A percentile compares a stretch with the other conserved stretches of the same genome.
Evolutionary conservation across 2,797 vertebrate genomes (phyloP).

Genomic region (Scyliorhinus canicula): DNA sequence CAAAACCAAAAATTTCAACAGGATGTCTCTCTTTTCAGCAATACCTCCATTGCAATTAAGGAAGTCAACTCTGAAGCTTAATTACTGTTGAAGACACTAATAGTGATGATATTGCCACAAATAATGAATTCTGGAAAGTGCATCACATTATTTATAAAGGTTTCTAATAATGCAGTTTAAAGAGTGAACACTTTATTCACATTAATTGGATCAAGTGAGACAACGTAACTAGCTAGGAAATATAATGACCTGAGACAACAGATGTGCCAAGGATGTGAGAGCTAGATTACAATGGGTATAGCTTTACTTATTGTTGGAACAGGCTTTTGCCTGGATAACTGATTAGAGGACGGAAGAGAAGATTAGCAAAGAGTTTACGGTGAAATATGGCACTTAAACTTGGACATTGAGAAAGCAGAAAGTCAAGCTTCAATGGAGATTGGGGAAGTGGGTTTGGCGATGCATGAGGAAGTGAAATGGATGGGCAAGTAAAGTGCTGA

Average conservation of each 20-base stretch:
- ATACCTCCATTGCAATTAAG: background rate
- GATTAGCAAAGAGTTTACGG: background rate
- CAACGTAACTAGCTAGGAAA: background rate
- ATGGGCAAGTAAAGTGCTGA: background rate
- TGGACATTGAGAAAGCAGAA: background rate
- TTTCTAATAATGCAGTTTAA: background rate
- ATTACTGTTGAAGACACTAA: background rate
- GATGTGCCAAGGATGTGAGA: background rate
- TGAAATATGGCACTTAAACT: background rate
- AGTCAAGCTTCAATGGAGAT: background rate
- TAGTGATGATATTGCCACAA: background rate
- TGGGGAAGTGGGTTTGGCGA: background rate
- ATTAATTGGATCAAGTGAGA: background rate
- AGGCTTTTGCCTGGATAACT: background rate
- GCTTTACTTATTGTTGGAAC: background rate
- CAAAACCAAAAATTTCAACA: too few relatives aligned
- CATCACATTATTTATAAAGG: background rate
- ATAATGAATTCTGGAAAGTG: background rate
- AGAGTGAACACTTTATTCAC: background rate
- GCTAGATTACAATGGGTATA: background rate
- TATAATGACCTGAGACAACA: background rate
- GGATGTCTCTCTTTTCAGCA: too few relatives aligned
- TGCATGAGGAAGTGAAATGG: background rate
- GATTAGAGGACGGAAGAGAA: background rate
- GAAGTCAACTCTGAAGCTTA: background rate